Conservation (phyloP, 2,888 invertebrate species). For the Leucophenga montana region DNA sequence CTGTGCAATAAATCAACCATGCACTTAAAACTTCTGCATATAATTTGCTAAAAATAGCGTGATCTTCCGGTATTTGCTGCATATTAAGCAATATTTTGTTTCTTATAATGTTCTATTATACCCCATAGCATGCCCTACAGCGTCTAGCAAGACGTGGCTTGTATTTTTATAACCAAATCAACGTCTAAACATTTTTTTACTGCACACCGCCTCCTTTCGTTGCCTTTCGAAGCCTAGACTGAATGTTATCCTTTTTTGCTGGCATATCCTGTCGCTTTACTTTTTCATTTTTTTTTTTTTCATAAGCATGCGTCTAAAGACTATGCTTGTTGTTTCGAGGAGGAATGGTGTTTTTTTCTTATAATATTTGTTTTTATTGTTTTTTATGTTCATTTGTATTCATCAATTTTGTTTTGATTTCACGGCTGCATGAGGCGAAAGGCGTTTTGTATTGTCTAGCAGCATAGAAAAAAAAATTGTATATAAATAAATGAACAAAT, state of each 20-base stretch:
- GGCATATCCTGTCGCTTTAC: too few species aligned
- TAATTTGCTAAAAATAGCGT: too few species aligned
- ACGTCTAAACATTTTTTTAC: conserved; percentile 32
- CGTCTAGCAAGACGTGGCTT: conserved; percentile 46
- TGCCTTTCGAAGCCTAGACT: neutral
- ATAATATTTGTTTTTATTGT: conserved; percentile 61
- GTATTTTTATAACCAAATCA: conserved; percentile 66
- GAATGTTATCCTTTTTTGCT: conserved; percentile 20
- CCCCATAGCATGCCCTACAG: too few species aligned
- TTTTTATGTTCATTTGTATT: conserved; percentile 67
- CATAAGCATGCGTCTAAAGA: neutral
- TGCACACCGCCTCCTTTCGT: neutral
- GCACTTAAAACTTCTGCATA: too few species aligned
- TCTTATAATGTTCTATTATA: too few species aligned
- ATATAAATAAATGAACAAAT: conserved; percentile 46
- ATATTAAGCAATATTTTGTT: too few species aligned
- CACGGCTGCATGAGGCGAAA: conserved; percentile 14
- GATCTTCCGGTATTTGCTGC: too few species aligned
- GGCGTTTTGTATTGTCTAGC: conserved; percentile 42
- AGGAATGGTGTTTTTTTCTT: conserved; percentile 47
- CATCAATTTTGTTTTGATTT: conserved; percentile 65
- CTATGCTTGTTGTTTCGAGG: neutral
- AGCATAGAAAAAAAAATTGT: conserved; percentile 40
- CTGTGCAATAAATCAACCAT: too few species aligned
- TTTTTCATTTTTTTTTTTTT: conserved; percentile 6